Evolutionary conservation across 2,113 vertebrate genomes (phyloP).

Genomic region (Heterochromis multidens): DNA sequence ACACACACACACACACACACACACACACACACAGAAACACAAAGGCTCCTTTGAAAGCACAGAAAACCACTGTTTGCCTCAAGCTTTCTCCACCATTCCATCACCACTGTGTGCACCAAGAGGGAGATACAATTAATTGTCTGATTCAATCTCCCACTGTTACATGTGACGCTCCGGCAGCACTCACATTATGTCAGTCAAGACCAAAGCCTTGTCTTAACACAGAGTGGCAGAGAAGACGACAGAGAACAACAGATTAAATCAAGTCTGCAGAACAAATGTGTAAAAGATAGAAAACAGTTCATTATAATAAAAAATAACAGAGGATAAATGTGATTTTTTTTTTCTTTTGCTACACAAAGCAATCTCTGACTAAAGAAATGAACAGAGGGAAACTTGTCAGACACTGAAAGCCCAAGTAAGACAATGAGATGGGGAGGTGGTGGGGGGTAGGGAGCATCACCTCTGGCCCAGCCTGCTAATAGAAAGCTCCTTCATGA

Average conservation of each 20-base stretch:
- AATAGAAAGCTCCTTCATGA: constrained; percentile 63
- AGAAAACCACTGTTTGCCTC: constrained; percentile 31
- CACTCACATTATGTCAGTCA: constrained; percentile 54
- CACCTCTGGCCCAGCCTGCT: constrained; percentile 53
- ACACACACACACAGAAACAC: neutral
- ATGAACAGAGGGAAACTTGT: neutral
- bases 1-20: neutral
- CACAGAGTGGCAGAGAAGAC: constrained; percentile 12
- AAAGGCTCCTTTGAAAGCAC: constrained; percentile 10
- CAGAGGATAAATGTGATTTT: neutral
- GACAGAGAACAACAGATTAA: constrained; percentile 2
- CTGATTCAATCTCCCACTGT: constrained; percentile 56
- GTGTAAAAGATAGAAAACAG: neutral
- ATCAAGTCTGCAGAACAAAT: neutral
- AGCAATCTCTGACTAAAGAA: neutral
- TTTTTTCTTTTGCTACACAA: neutral
- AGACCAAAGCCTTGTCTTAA: constrained; percentile 29
- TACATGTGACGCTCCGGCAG: constrained; percentile 48
- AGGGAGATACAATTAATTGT: constrained; percentile 61
- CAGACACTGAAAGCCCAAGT: neutral
- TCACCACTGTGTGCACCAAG: constrained; percentile 20
- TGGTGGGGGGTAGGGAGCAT: neutral
- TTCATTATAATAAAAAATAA: neutral
- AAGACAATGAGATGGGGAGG: neutral
- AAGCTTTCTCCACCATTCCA: constrained; percentile 31